Percentiles rank a stretch among this genome's conserved stretches.
Conservation (phyloP, 2,888 invertebrate genomes). For the Hirtodrosophila histrioides region DNA sequence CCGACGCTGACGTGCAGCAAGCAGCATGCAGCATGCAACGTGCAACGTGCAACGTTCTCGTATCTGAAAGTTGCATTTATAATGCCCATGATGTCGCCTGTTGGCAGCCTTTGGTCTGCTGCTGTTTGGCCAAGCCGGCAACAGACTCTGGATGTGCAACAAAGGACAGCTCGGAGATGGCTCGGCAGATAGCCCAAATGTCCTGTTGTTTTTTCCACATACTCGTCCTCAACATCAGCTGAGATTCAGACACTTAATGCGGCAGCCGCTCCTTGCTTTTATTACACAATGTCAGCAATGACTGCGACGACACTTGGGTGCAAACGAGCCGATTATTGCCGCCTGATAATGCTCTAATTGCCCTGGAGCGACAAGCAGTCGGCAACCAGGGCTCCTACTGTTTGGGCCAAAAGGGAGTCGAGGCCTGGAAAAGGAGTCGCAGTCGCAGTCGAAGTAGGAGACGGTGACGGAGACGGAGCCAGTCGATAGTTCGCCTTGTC, state of each 20-base stretch:
- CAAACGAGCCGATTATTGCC: slow-evolving; percentile 79
- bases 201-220: slow-evolving; percentile 66
- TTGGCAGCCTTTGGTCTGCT: slow-evolving; percentile 10
- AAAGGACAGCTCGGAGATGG: slow-evolving; percentile 32
- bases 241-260: slow-evolving; percentile 37
- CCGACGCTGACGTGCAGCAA: slow-evolving; percentile 27
- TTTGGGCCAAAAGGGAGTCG: slow-evolving; percentile 47
- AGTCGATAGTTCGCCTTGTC: slow-evolving; percentile 19
- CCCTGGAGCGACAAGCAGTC: slow-evolving; percentile 61
- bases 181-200: slow-evolving; percentile 34
- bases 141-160: slow-evolving; percentile 1
- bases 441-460: not conserved
- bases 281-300: slow-evolving; percentile 61
- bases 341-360: slow-evolving; percentile 80
- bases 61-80: slow-evolving; percentile 37
- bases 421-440: slow-evolving; percentile 7
- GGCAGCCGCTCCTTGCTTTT: slow-evolving; percentile 52
- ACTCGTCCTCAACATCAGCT: slow-evolving; percentile 20
- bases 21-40: slow-evolving; percentile 19
- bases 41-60: slow-evolving; percentile 11
- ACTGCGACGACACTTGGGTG: slow-evolving; percentile 73
- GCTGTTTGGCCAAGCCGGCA: slow-evolving; percentile 9
- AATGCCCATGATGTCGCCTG: slow-evolving; percentile 34
- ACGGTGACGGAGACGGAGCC: not conserved
- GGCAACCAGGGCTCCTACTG: slow-evolving; percentile 70